Evolutionary conservation across 2,113 vertebrate genomes (phyloP).

Genomic region (Lepidothrix coronata): DNA sequence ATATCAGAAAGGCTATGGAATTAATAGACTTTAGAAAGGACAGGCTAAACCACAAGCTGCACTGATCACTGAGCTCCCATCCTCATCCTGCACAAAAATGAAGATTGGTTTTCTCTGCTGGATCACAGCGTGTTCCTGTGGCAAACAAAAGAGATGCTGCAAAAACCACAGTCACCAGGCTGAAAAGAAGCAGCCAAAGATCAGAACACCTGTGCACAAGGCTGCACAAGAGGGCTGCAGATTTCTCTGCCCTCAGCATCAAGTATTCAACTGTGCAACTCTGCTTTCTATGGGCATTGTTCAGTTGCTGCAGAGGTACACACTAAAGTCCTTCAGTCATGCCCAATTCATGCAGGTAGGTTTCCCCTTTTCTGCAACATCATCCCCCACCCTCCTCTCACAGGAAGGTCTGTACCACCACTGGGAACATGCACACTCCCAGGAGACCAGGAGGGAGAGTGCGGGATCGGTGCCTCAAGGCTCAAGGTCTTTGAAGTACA

Average conservation of each 20-base stretch:
- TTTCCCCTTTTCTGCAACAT: not conserved
- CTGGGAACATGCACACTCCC: accelerated
- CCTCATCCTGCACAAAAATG: not conserved
- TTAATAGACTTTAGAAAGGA: not conserved
- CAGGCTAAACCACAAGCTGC: not conserved
- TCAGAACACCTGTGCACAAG: not conserved
- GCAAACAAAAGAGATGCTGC: not conserved
- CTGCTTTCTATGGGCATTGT: not conserved
- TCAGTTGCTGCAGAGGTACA: not conserved
- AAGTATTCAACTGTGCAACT: not conserved
- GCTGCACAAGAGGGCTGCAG: not conserved
- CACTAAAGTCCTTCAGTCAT: not conserved
- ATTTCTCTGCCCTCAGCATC: accelerated
- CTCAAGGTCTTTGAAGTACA: not conserved
- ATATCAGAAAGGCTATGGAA: not conserved
- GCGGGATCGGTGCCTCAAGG: not conserved
- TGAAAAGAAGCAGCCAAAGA: not conserved
- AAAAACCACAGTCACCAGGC: not conserved
- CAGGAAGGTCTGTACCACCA: not conserved
- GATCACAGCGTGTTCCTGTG: not conserved
- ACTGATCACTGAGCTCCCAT: not conserved
- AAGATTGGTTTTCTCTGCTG: not conserved
- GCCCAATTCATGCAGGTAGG: accelerated
- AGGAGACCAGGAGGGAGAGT: not conserved
- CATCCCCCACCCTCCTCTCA: not conserved